Percentiles rank a stretch among this genome's conserved stretches.
These are phyloP conservation scores for Labrus mixtus DNA, from an alignment of 2,113 vertebrate genomes.

Conservation along the genomic window DNA sequence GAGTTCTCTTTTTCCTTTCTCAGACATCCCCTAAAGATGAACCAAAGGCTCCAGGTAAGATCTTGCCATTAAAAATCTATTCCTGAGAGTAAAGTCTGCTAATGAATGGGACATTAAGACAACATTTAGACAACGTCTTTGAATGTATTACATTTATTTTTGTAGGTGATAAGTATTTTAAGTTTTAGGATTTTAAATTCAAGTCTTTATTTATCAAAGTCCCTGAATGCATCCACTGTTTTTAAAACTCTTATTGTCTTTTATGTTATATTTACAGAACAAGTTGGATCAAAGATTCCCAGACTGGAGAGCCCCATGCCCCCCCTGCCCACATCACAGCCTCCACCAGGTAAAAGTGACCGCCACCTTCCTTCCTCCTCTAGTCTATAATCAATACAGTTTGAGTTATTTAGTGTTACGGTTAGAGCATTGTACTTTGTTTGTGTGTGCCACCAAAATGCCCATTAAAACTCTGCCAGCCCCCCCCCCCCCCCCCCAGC, in stretches of 20 bases:
- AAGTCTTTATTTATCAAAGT: too few species aligned
- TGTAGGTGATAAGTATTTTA: too few species aligned
- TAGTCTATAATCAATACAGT: not conserved
- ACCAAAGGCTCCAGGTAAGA: constrained; percentile 89
- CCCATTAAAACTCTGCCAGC: constrained; percentile 32
- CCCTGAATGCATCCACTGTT: too few species aligned
- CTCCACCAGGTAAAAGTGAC: constrained; percentile 89
- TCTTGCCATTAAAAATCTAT: not conserved
- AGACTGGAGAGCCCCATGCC: constrained; percentile 94
- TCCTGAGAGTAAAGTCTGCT: not conserved
- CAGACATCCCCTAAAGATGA: constrained; percentile 97
- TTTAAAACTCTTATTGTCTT: not conserved
- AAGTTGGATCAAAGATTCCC: constrained; percentile 92
- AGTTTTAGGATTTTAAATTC: too few species aligned
- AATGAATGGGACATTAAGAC: too few species aligned
- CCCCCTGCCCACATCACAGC: constrained; percentile 90
- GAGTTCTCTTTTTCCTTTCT: constrained; percentile 13
- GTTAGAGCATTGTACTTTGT: not conserved
- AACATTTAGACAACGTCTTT: too few species aligned
- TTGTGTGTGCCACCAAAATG: constrained; percentile 11
- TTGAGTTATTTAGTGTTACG: not conserved
- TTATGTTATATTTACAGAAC: constrained; percentile 85
- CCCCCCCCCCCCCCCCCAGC: constrained; percentile 43
- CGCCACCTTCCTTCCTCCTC: not conserved
- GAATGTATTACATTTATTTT: not conserved